Percentiles rank a stretch among this genome's conserved stretches.
phyloP scores from a whole-genome alignment of 2,113 vertebrate genomes.

The Alouatta palliata region DNA sequence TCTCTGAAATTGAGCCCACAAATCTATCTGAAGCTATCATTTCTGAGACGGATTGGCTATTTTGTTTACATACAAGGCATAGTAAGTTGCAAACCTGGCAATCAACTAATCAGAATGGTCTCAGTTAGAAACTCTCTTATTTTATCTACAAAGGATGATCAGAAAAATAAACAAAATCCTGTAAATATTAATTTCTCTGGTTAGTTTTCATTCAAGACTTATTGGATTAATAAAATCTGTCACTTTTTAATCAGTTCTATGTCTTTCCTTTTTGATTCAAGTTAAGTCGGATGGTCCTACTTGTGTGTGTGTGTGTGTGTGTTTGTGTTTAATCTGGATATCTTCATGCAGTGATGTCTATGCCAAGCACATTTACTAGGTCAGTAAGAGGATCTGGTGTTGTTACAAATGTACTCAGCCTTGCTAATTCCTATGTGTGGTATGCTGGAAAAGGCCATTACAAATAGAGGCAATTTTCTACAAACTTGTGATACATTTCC shows the following conservation, averaged over 20 bases:
- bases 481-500: neutral
- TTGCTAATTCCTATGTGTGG: neutral
- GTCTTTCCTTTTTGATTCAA: neutral
- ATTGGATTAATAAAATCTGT: neutral
- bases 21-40: neutral
- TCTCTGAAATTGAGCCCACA: neutral
- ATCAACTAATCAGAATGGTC: neutral
- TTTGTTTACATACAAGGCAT: neutral
- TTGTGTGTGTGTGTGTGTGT: neutral
- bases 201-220: neutral
- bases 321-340: neutral
- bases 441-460: neutral
- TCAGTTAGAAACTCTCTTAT: constrained; percentile 26
- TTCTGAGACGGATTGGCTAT: neutral
- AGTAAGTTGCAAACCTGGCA: neutral
- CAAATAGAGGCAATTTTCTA: neutral
- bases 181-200: neutral
- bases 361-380: neutral
- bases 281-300: neutral
- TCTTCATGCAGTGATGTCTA: neutral
- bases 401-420: neutral
- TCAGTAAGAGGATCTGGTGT: neutral
- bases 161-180: neutral
- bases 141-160: neutral
- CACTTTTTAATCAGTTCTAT: neutral